Base-by-base conservation (phyloP, 64 coral and sea anemone species). In the Montipora capricornis region DNA sequence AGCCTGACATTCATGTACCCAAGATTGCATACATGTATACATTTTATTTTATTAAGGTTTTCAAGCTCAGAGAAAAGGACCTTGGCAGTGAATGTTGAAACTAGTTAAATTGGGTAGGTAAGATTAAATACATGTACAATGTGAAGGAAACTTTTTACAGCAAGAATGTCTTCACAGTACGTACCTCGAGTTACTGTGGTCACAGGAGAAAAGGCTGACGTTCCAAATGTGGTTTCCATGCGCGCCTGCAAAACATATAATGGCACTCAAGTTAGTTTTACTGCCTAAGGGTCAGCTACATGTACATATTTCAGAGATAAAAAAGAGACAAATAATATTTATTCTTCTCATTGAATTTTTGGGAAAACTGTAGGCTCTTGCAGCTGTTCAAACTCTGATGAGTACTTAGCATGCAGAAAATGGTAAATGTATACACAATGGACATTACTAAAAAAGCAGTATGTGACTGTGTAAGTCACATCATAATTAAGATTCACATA, bases 211-310 rank as follows among this genome's bases (percentile, higher is more conserved):
- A 88, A 92, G 20, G 93, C 96, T 74, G 96, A 95, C 59, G 93
- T 90, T 26, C 93, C 93, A 98, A 98, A 98, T 15, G 95, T 97
- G 76, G 95, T 97, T 94, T 97, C 95, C 95, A 97, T 97, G 49
- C 84, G 93, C 80, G 92, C 93, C 95, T 97, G 13, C 69, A 77
- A 89, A 59, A 89, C 5, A 45, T 60, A 12, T 29, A 61, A 64
- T 76, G 59, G 37, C 8, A 77, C 20, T 77, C 17, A 49, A 52
- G 24, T 57, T 81, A 15, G 37, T 81, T 57, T 52, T 11, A 20
- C 10, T 20, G 73, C 20, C 73, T 37, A 67, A 14, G 12, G 12
- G 62, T 67, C 52, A 55, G 52, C 5, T 55, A 10, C 52, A 37
- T 10, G 49, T 11, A 49, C 70, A n/a, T n/a, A n/a, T n/a, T 37